Evolutionary conservation across 2,888 invertebrate species (phyloP).

Genomic region (Hesperia comma): DNA sequence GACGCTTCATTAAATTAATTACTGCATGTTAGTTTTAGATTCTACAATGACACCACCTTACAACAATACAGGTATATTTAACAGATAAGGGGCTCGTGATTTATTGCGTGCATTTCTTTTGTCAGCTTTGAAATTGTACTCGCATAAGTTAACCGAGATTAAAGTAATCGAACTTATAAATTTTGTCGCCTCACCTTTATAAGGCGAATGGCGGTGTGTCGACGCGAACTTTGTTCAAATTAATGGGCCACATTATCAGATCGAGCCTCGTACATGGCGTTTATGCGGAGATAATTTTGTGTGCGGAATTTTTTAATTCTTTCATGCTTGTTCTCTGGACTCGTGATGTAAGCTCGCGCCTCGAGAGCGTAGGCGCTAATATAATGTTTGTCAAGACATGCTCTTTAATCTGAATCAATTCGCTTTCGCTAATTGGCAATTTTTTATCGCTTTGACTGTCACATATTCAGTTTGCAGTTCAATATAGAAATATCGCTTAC

Average conservation of each 20-base stretch:
- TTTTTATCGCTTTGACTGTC: constrained; percentile 22
- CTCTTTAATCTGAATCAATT: constrained; percentile 34
- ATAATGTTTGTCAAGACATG: constrained; percentile 40
- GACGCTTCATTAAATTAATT: constrained; percentile 81
- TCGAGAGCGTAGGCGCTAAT: constrained; percentile 51
- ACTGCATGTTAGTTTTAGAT: constrained; percentile 75
- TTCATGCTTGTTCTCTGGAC: constrained; percentile 59
- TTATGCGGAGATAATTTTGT: constrained; percentile 83
- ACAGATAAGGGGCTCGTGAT: constrained; percentile 76
- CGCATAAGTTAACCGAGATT: constrained; percentile 84
- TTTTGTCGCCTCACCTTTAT: constrained; percentile 84
- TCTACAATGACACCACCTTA: constrained; percentile 65
- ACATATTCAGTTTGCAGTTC: constrained; percentile 15
- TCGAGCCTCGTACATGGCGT: constrained; percentile 81
- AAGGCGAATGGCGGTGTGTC: constrained; percentile 77
- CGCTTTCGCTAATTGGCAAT: constrained; percentile 33
- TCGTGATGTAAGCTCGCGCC: constrained; percentile 51
- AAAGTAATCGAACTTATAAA: constrained; percentile 85
- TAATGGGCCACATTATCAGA: constrained; percentile 83
- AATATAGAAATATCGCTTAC: constrained; percentile 49
- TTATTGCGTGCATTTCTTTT: constrained; percentile 84
- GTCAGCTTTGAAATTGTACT: constrained; percentile 84
- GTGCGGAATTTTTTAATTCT: constrained; percentile 69
- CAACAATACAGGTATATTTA: constrained; percentile 79
- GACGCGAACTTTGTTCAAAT: constrained; percentile 83